A percentile compares a stretch with the other conserved stretches of the same genome.
phyloP scores from a whole-genome alignment of 2,888 invertebrate genomes.

The Ceraclea dissimilis region DNA sequence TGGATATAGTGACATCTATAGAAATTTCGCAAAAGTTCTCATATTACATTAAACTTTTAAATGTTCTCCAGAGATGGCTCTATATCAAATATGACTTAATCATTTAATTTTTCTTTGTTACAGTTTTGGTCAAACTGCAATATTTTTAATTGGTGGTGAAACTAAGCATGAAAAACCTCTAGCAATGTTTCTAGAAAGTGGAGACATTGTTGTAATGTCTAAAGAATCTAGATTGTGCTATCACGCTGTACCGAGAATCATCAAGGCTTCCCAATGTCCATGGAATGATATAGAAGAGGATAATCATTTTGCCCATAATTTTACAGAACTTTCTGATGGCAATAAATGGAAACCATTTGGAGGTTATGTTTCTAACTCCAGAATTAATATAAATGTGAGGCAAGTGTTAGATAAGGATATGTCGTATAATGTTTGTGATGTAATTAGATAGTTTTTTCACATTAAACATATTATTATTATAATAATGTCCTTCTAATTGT shows the following conservation, averaged over 20 bases:
- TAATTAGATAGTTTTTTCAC: conserved; percentile 27
- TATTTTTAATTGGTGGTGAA: conserved; percentile 86
- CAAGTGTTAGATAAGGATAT: conserved; percentile 67
- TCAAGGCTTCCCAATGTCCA: conserved; percentile 42
- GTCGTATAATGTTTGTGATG: too few relatives aligned
- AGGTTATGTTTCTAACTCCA: conserved; percentile 58
- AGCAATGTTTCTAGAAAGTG: conserved; percentile 73
- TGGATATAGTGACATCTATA: background rate
- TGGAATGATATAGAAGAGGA: conserved; percentile 37
- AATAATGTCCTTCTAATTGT: too few relatives aligned
- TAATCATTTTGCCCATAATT: conserved; percentile 9
- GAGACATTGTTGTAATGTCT: conserved; percentile 90
- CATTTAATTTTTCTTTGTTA: conserved; percentile 31
- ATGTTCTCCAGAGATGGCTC: background rate
- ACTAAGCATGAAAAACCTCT: conserved; percentile 59
- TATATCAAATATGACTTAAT: background rate
- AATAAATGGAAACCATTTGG: conserved; percentile 48
- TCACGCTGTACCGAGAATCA: conserved; percentile 89
- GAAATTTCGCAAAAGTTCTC: background rate
- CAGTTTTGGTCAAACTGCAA: conserved; percentile 92
- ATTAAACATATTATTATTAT: too few relatives aligned
- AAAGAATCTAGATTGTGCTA: conserved; percentile 76
- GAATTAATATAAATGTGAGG: conserved; percentile 91
- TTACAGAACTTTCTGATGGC: conserved; percentile 28
- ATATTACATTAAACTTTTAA: background rate